Conservation (phyloP, 2,888 invertebrate species). For the Folsomia candida region DNA sequence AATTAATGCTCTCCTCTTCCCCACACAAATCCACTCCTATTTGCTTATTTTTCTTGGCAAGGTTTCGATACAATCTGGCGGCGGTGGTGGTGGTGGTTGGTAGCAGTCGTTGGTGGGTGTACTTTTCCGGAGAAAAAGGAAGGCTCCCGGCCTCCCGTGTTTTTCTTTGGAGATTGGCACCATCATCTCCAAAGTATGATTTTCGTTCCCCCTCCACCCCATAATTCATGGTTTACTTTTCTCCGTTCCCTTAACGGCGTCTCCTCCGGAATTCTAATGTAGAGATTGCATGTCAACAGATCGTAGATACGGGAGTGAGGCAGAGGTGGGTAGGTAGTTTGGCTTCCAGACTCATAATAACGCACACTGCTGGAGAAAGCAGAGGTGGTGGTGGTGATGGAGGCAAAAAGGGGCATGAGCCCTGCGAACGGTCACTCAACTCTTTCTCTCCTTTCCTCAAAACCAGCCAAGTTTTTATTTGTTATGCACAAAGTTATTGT, state of each 20-base stretch:
- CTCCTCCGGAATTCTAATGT: slow-evolving; percentile 6
- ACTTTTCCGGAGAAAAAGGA: slow-evolving; percentile 26
- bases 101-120: neutral
- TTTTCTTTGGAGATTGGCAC: neutral
- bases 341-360: no score
- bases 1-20: neutral
- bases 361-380: no score
- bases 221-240: slow-evolving; percentile 3
- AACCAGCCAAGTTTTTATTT: no score
- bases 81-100: no score
- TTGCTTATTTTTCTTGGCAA: no score
- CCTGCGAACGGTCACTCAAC: no score
- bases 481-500: no score
- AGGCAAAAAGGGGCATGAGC: no score
- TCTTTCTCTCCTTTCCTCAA: no score
- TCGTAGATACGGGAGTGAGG: slow-evolving; percentile 18
- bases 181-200: slow-evolving; percentile 3
- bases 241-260: neutral
- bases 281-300: slow-evolving; percentile 36
- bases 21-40: no score
- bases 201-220: neutral
- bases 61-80: neutral
- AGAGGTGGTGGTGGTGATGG: no score
- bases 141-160: slow-evolving; percentile 16
- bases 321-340: neutral